A percentile compares a stretch with the other conserved stretches of the same genome.
phyloP scores from a whole-genome alignment of 2,797 vertebrate species.

The Chelon labrosus region DNA sequence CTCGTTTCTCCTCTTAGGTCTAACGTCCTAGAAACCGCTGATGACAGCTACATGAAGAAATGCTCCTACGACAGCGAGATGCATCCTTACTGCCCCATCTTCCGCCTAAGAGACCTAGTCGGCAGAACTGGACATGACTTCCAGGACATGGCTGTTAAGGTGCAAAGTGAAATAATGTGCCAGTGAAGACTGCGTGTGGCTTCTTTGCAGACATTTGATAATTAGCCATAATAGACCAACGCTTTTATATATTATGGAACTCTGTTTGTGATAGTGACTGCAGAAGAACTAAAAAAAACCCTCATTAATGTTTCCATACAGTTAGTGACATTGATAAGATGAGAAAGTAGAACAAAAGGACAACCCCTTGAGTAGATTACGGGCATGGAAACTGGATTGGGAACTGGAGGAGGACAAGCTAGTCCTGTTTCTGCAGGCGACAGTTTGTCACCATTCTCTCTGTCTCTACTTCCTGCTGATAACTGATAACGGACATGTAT shows the following conservation, averaged over 20 bases:
- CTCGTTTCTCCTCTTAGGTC: constrained; percentile 78
- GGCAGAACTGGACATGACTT: constrained; percentile 87
- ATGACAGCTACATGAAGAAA: constrained; percentile 88
- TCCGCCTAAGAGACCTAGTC: constrained; percentile 88
- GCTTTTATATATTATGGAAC: background rate
- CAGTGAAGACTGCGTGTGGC: background rate
- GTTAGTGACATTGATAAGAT: too few relatives aligned
- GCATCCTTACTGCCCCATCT: constrained; percentile 94
- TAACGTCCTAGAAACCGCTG: constrained; percentile 86
- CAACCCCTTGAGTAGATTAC: too few relatives aligned
- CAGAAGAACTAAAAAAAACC: background rate
- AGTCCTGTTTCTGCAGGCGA: background rate
- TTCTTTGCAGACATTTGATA: constrained; percentile 2
- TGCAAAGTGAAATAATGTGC: constrained; percentile 49
- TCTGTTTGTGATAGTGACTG: background rate
- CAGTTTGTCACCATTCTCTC: background rate
- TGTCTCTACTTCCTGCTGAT: background rate
- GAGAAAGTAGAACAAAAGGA: background rate
- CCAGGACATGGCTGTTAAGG: constrained; percentile 91
- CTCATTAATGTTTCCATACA: background rate
- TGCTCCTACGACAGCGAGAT: constrained; percentile 85
- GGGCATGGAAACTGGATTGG: too few relatives aligned
- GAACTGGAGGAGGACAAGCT: background rate
- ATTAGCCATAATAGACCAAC: background rate
- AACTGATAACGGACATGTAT: background rate